Conservation (phyloP, 1,140 invertebrate species). For the Hylaeus anthracinus region DNA sequence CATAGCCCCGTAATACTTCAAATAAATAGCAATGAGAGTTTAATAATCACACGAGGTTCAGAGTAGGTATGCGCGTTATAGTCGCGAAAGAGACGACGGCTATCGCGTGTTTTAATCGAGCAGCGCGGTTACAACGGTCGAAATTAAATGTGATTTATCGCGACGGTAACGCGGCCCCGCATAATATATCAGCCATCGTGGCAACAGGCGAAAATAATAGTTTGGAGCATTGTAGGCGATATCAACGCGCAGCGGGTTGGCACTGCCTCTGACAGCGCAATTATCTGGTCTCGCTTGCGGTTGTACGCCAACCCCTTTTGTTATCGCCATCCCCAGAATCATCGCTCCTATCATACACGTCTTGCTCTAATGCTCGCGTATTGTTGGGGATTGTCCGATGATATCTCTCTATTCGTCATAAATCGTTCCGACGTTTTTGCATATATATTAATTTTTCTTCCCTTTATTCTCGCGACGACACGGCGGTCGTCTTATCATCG, state of each 20-base stretch:
- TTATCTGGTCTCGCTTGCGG: slow-evolving; percentile 70
- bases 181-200: slow-evolving; percentile 47
- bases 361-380: slow-evolving; percentile 39
- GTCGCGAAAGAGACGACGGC: not conserved
- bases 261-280: slow-evolving; percentile 71
- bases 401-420: slow-evolving; percentile 36
- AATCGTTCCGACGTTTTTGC: slow-evolving; percentile 21
- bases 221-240: slow-evolving; percentile 56
- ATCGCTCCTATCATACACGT: slow-evolving; percentile 33
- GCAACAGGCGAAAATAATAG: slow-evolving; percentile 57
- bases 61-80: not conserved
- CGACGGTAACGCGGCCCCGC: slow-evolving; percentile 23
- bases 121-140: not conserved
- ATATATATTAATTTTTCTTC: slow-evolving; percentile 8
- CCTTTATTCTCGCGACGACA: not conserved
- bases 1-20: no score
- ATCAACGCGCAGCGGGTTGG: slow-evolving; percentile 51
- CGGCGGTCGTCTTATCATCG: not conserved
- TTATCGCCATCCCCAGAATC: slow-evolving; percentile 43
- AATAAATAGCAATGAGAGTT: no score
- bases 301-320: slow-evolving; percentile 55
- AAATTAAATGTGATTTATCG: slow-evolving; percentile 51
- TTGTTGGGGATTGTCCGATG: slow-evolving; percentile 51
- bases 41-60: no score
- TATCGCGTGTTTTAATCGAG: not conserved